These are phyloP conservation scores for Monochamus saltuarius DNA, from an alignment of 1,140 invertebrate genomes.

Conservation along the genomic window DNA sequence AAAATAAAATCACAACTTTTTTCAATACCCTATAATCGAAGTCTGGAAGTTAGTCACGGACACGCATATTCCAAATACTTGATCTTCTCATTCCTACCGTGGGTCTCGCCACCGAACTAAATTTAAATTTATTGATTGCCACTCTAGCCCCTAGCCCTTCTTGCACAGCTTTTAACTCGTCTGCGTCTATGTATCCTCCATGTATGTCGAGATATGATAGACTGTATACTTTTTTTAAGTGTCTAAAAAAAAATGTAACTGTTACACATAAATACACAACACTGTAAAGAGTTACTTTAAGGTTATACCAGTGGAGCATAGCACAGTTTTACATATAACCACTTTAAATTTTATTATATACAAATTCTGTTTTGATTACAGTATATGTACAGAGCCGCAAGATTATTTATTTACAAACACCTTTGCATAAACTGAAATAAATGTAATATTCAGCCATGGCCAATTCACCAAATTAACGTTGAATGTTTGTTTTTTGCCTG, in stretches of 20 bases:
- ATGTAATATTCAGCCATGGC: too few relatives aligned
- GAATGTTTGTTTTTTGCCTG: too few relatives aligned
- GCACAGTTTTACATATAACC: too few relatives aligned
- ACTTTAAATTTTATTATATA: too few relatives aligned
- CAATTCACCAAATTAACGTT: too few relatives aligned
- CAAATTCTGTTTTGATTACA: too few relatives aligned
- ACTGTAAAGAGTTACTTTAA: too few relatives aligned
- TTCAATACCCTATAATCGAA: not conserved
- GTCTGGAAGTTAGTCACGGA: constrained; percentile 65
- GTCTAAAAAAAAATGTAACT: constrained; percentile 28
- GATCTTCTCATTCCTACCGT: constrained; percentile 82
- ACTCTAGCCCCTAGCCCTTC: constrained; percentile 51
- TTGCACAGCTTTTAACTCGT: constrained; percentile 43
- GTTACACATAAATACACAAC: too few relatives aligned
- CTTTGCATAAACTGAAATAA: too few relatives aligned
- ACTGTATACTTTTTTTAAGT: constrained; percentile 39
- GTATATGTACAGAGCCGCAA: too few relatives aligned
- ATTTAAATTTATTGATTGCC: constrained; percentile 68
- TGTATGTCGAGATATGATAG: constrained; percentile 49
- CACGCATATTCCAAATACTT: constrained; percentile 84
- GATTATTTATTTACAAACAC: too few relatives aligned
- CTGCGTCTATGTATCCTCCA: constrained; percentile 45
- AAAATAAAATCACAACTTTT: constrained; percentile 12
- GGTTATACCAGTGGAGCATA: too few relatives aligned
- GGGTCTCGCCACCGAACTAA: constrained; percentile 81